Evolutionary conservation across 2,797 vertebrate genomes (phyloP).

Genomic region (Bovichtus variegatus): DNA sequence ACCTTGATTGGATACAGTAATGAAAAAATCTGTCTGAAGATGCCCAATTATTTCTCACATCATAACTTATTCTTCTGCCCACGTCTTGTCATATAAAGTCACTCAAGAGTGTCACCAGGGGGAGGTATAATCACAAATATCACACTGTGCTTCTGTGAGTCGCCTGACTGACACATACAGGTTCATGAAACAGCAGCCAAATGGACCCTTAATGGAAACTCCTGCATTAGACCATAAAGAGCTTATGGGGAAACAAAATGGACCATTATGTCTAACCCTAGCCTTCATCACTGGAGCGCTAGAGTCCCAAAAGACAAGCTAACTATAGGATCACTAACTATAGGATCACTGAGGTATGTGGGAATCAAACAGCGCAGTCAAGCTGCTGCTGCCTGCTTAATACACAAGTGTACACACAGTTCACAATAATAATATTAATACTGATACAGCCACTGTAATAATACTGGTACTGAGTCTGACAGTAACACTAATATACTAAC

Average conservation of each 20-base stretch:
- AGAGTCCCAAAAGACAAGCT: conserved; percentile 35
- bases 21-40: neutral
- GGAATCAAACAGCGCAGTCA: neutral
- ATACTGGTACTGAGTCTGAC: neutral
- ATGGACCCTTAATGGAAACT: conserved; percentile 3
- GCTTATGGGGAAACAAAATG: conserved; percentile 23
- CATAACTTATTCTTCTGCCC: accelerated
- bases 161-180: conserved; percentile 54
- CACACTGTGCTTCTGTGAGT: neutral
- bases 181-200: conserved; percentile 28
- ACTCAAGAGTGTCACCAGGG: conserved; percentile 52
- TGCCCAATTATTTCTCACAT: neutral
- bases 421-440: neutral
- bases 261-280: conserved; percentile 21
- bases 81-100: neutral
- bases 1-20: neutral
- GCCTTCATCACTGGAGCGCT: conserved; percentile 8
- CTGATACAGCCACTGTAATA: neutral
- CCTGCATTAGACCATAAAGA: neutral
- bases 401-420: neutral
- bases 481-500: neutral
- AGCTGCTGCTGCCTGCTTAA: conserved; percentile 5
- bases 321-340: conserved; percentile 57
- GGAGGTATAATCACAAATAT: conserved; percentile 51
- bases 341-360: conserved; percentile 37